Percentiles rank a stretch among this genome's conserved stretches.
Conservation (phyloP, 2,113 vertebrate genomes). For the Maccullochella peelii region DNA sequence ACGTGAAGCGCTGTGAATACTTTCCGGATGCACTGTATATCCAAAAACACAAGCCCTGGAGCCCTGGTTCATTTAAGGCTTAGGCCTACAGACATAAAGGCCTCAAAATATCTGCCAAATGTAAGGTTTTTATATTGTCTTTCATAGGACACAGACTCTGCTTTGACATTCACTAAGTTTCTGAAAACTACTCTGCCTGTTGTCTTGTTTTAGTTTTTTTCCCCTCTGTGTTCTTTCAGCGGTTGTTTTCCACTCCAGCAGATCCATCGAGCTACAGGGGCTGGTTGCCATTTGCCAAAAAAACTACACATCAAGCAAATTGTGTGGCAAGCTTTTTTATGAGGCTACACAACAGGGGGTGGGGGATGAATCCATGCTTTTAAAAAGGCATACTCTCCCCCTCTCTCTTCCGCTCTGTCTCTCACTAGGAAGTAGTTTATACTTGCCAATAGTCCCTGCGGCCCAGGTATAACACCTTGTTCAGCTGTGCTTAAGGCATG, state of each 20-base stretch:
- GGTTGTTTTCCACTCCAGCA: slow-evolving; percentile 64
- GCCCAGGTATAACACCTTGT: slow-evolving; percentile 55
- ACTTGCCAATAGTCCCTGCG: slow-evolving; percentile 44
- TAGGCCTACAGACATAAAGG: background rate
- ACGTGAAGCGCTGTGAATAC: too few relatives aligned
- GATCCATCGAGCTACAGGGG: slow-evolving; percentile 59
- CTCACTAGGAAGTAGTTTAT: slow-evolving; percentile 43
- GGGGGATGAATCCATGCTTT: slow-evolving; percentile 40
- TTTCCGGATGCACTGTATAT: too few relatives aligned
- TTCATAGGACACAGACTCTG: background rate
- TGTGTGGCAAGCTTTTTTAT: slow-evolving; percentile 63
- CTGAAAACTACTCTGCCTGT: slow-evolving; percentile 37
- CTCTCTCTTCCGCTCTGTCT: background rate
- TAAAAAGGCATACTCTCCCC: slow-evolving; percentile 1
- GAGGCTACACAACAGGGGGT: slow-evolving; percentile 38
- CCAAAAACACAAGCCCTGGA: background rate
- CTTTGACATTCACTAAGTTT: slow-evolving; percentile 20
- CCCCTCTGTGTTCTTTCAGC: slow-evolving; percentile 23
- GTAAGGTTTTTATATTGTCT: background rate
- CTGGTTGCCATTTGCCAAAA: slow-evolving; percentile 60
- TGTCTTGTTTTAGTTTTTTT: slow-evolving; percentile 5
- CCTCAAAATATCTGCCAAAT: background rate
- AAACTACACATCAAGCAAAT: slow-evolving; percentile 67
- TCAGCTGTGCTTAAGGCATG: slow-evolving; percentile 67
- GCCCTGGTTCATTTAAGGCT: background rate